Base-by-base conservation (phyloP, 1,140 invertebrate genomes). In the Hylaeus volcanicus region DNA sequence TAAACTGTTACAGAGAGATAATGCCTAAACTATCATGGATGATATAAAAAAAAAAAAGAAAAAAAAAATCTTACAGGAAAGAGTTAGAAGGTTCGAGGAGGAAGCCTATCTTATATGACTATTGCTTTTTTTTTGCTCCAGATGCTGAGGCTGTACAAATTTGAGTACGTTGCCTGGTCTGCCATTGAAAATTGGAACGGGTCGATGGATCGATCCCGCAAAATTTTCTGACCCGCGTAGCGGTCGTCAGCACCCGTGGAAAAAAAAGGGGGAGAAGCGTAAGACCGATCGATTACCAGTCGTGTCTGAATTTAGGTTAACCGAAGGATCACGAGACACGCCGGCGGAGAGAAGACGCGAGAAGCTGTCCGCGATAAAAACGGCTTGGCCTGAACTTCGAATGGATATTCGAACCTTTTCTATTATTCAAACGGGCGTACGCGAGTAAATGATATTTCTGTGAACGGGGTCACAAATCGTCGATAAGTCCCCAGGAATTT, bases 221-320 rank as follows among this genome's bases (percentile, higher is more conserved):
- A 75, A 80, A 68, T 61, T 68, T 43, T 37, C 45, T 75, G 53
- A 15, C 14, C 26, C 41, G 26, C 12, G 39, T 26, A 15, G 37
- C 39, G 39, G 39, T 15, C 51, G 68, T 69, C n/a, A n/a, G 26
- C 43, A 1, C 51, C 5, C 37, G 39, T 1, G n/a, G 26, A n/a
- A 53, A 55, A 43, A 12, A 12, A 15, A 15, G 12, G 12, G 8
- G 56, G 68, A 64, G 68, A 58, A 65, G 73, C 66, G 74, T 56
- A 61, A 86, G 82, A 76, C 51, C 85, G 79, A 88, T 88, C 86
- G 86, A 88, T 88, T 85, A 85, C 73, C 69, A 71, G 74, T 82
- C 73, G 79, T 60, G 79, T 84, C 76, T 82, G 86, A 77, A 87
- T 87, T 88, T 85, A 82, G 85, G 86, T 88, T 88, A 86, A 85